Evolutionary conservation across 1,140 invertebrate genomes (phyloP).

Genomic region (Triops longicaudatus): DNA sequence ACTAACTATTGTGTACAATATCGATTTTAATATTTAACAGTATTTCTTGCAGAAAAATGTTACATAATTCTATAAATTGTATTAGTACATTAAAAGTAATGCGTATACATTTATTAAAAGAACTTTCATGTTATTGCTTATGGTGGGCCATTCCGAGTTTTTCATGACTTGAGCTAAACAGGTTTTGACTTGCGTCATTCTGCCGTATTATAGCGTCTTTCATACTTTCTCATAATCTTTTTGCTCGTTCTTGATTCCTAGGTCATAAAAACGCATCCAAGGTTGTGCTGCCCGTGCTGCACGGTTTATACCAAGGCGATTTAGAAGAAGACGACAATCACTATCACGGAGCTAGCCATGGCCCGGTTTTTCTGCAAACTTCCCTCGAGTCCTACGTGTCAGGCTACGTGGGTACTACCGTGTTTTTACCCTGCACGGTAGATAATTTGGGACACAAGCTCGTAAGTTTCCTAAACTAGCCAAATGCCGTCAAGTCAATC

Average conservation of each 20-base stretch:
- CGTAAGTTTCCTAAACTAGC: not conserved
- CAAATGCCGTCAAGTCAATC: not conserved
- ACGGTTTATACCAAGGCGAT: not conserved
- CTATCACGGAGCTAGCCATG: not conserved
- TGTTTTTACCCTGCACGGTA: not conserved
- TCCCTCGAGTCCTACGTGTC: constrained; percentile 3
- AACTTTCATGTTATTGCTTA: no score
- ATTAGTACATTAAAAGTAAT: no score
- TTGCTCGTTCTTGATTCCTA: not conserved
- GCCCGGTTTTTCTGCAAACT: not conserved
- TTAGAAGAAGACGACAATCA: constrained; percentile 8
- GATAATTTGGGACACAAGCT: constrained; percentile 2
- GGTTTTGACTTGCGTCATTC: no score
- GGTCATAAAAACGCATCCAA: not conserved
- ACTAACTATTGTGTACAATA: no score
- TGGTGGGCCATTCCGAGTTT: no score
- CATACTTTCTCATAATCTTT: not conserved
- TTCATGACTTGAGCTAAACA: no score
- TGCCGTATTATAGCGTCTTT: not conserved
- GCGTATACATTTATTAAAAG: no score
- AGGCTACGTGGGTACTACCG: not conserved
- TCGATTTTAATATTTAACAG: no score
- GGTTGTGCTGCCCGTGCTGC: not conserved
- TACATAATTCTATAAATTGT: no score
- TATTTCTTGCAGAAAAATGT: no score